Evolutionary conservation across 2,888 invertebrate genomes (phyloP).

Genomic region (Eilema depressum): DNA sequence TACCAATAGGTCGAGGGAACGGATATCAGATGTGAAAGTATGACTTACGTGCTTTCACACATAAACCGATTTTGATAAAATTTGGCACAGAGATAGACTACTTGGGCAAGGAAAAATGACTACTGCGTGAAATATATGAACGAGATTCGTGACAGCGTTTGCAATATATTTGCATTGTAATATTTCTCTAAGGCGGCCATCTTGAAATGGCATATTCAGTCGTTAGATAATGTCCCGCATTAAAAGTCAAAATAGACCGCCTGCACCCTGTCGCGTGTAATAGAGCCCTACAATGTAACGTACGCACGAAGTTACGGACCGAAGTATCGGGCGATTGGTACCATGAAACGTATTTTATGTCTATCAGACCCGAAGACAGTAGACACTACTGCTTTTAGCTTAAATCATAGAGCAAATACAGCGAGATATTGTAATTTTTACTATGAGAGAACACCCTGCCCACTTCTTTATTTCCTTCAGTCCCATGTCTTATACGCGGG

Average conservation of each 20-base stretch:
- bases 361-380: background rate
- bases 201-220: background rate
- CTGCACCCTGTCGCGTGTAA: background rate
- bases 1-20: too few species aligned
- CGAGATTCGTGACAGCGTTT: slow-evolving; percentile 1
- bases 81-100: too few species aligned
- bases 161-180: background rate
- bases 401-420: background rate
- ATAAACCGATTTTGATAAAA: too few species aligned
- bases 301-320: background rate
- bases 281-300: background rate
- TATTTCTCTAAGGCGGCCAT: background rate
- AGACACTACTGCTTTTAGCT: background rate
- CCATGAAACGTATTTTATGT: background rate
- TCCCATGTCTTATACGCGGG: too few species aligned
- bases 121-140: background rate
- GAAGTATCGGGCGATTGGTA: background rate
- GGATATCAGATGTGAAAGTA: too few species aligned
- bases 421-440: background rate
- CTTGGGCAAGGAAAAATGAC: too few species aligned
- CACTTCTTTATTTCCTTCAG: too few species aligned
- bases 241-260: too few species aligned
- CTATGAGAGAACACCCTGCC: background rate
- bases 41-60: too few species aligned
- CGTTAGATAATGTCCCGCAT: background rate